Percentiles rank a stretch among this genome's conserved stretches.
Evolutionary conservation across 2,113 vertebrate genomes (phyloP).

Genomic region (Anas platyrhynchos): DNA sequence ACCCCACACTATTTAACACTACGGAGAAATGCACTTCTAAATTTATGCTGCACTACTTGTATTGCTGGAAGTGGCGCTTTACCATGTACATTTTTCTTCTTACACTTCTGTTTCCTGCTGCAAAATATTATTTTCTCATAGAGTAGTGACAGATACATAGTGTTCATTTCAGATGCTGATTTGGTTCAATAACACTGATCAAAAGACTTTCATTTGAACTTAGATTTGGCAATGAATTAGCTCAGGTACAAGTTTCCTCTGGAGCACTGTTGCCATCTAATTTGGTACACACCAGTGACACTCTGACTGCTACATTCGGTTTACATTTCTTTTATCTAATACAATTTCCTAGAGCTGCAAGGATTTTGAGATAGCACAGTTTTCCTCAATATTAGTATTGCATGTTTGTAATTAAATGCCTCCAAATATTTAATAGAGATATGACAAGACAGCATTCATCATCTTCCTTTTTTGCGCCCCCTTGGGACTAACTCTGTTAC

Average conservation of each 20-base stretch:
- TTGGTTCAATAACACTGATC: not conserved
- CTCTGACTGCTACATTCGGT: not conserved
- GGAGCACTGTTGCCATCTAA: not conserved
- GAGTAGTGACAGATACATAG: not conserved
- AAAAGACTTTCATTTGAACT: not conserved
- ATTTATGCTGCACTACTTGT: not conserved
- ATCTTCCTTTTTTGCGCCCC: not conserved
- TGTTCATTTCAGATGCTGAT: not conserved
- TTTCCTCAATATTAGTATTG: not conserved
- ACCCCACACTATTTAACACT: not conserved
- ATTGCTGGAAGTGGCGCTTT: not conserved
- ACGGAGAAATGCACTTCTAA: not conserved
- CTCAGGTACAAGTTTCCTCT: not conserved
- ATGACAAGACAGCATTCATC: not conserved
- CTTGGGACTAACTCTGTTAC: not conserved
- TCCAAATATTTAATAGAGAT: not conserved
- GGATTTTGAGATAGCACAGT: not conserved
- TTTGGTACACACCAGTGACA: not conserved
- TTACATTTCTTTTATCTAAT: not conserved
- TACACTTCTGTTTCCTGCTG: not conserved
- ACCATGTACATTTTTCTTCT: not conserved
- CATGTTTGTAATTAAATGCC: not conserved
- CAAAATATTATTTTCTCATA: not conserved
- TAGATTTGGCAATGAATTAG: not conserved
- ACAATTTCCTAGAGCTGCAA: not conserved